A percentile compares a stretch with the other conserved stretches of the same genome.
These are phyloP conservation scores for Rambutsinella grinnellia DNA, from an alignment of 2,888 invertebrate genomes.

Conservation along the genomic window DNA sequence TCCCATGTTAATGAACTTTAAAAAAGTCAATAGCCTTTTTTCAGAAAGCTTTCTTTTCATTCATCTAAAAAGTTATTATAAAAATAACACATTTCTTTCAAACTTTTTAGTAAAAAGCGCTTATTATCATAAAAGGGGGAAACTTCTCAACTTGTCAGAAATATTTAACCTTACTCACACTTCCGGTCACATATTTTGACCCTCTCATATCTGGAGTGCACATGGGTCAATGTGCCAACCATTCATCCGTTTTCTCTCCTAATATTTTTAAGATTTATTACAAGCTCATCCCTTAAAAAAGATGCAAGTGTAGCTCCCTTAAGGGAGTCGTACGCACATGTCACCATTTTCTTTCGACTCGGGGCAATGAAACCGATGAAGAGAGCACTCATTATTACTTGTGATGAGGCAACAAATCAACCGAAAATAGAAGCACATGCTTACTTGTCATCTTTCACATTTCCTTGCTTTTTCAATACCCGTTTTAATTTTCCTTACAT, in stretches of 20 bases:
- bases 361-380: conserved; percentile 36
- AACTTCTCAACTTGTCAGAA: conserved; percentile 14
- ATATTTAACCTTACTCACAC: conserved; percentile 66
- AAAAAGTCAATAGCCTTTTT: background rate
- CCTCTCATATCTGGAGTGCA: conserved; percentile 65
- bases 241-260: conserved; percentile 56
- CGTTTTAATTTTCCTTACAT: conserved; percentile 8
- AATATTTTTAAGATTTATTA: conserved; percentile 39
- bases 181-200: conserved; percentile 67
- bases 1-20: background rate
- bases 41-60: too few relatives aligned
- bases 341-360: background rate
- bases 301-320: conserved; percentile 47
- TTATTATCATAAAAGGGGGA: too few relatives aligned
- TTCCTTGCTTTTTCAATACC: background rate
- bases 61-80: too few relatives aligned
- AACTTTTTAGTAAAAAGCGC: too few relatives aligned
- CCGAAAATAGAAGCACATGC: conserved; percentile 55
- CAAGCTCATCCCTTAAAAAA: too few relatives aligned
- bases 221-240: conserved; percentile 65
- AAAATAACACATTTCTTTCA: too few relatives aligned
- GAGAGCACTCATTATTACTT: conserved; percentile 23
- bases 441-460: conserved; percentile 3
- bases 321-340: conserved; percentile 43
- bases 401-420: conserved; percentile 59